phyloP scores from a whole-genome alignment of 2,113 vertebrate species.

The Sinosuthora webbiana region DNA sequence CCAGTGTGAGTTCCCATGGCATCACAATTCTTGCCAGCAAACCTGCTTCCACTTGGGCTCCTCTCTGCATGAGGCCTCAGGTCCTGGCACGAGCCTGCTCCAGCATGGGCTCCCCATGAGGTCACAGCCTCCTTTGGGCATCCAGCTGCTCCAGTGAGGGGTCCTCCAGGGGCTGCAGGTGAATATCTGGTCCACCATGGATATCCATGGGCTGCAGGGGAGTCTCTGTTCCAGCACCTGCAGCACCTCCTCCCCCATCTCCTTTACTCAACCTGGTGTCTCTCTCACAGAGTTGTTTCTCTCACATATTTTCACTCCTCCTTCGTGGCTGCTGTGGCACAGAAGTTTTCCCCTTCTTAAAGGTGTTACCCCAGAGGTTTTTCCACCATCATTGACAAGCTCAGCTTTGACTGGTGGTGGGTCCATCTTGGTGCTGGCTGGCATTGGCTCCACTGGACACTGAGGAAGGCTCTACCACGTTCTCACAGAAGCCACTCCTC shows the following conservation, averaged over 20 bases:
- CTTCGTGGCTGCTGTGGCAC: neutral
- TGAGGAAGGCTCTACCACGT: neutral
- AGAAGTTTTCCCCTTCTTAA: neutral
- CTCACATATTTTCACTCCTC: neutral
- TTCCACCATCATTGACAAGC: neutral
- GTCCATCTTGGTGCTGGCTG: neutral
- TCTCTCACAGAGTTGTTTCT: neutral
- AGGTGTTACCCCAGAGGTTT: neutral
- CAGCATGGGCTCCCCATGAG: rapidly evolving
- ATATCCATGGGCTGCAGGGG: neutral
- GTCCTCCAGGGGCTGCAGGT: neutral
- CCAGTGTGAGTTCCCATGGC: neutral
- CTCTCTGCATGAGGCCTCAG: neutral
- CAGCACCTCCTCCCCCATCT: neutral
- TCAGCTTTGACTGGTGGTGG: neutral
- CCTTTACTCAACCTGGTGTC: neutral
- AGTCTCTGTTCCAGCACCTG: neutral
- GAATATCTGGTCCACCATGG: neutral
- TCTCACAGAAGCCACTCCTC: neutral
- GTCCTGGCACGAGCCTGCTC: neutral
- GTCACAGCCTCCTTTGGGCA: neutral
- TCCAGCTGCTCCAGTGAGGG: neutral
- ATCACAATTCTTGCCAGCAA: neutral
- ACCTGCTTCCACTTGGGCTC: neutral
- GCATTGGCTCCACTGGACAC: neutral